Base-by-base conservation (phyloP, 2,888 invertebrate genomes). In the Andrena minutula region DNA sequence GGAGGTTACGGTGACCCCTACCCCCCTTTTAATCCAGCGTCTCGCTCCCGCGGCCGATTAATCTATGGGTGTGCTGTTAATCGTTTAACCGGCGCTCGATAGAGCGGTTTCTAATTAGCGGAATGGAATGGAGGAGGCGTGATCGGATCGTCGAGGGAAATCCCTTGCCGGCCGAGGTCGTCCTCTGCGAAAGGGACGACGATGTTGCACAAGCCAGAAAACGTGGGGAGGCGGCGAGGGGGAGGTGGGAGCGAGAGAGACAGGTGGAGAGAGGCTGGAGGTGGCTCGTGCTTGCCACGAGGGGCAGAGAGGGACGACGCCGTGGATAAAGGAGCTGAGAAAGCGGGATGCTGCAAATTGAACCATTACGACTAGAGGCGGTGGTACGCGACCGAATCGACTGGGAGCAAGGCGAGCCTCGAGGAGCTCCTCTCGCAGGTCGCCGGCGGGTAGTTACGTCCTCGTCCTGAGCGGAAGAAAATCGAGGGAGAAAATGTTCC, bases 71-170 rank as follows among this genome's bases (percentile, higher is more conserved):
- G 88, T 77, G 88, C 88, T 87, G 87, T 90, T 89, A 90, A 92
- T 91, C 91, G 90, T 86, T 90, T 87, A 89, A 86, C 88, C 88
- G 83, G 87, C 83, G 79, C 81, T 86, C 89, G 88, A 89, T 89
- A 89, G 86, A 91, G 89, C 90, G 75, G 89, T 91, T 92, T 91
- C 91, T 92, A 92, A 92, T 92, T 92, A 92, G 91, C 90, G 86
- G 85, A 89, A 86, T 88, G 88, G 84, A 86, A 87, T 77, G 85
- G 74, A 88, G 85, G 80, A 88, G 91, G 90, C 88, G 90, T 86
- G 89, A 90, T 90, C 83, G 83, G 80, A 90, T 90, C 89, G 85
- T 66, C 70, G 75, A 86, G 75, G 86, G 82, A 88, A 86, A 87
- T 83, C 75, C 83, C 66, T 69, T 26, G 68, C 75, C 66, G 68